Conservation (phyloP, 2,888 invertebrate genomes). For the Leptopilina syphax region DNA sequence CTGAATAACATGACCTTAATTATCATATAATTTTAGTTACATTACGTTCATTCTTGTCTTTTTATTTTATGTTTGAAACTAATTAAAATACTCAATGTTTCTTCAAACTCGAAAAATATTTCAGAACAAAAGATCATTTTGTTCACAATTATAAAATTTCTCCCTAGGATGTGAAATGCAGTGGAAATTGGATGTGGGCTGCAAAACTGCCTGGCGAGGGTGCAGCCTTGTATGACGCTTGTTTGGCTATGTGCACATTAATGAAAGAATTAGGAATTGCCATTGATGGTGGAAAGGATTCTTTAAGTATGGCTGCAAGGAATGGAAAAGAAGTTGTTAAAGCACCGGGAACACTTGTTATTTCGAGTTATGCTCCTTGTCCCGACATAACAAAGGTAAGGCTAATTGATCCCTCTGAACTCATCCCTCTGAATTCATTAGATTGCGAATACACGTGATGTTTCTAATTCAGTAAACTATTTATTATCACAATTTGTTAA, state of each 20-base stretch:
- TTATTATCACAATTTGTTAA: no score
- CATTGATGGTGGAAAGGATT: slow-evolving; percentile 98
- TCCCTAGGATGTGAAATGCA: slow-evolving; percentile 93
- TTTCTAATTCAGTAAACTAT: no score
- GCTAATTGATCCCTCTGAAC: not conserved
- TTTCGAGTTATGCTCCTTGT: slow-evolving; percentile 98
- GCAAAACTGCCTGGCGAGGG: slow-evolving; percentile 97
- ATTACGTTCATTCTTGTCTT: no score
- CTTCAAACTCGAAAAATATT: no score
- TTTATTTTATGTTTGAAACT: no score
- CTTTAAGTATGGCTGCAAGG: slow-evolving; percentile 96
- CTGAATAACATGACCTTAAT: no score
- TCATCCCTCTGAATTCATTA: no score
- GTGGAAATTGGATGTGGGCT: slow-evolving; percentile 99
- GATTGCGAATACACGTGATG: no score
- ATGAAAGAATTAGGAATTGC: slow-evolving; percentile 92
- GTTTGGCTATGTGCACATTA: slow-evolving; percentile 90
- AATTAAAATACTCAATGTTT: no score
- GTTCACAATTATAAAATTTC: no score
- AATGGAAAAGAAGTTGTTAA: slow-evolving; percentile 85
- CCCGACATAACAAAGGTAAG: slow-evolving; percentile 83
- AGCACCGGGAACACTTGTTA: slow-evolving; percentile 92
- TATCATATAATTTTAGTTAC: not conserved
- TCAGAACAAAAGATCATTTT: no score
- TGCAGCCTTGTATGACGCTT: slow-evolving; percentile 91